These are phyloP conservation scores for Homalodisca vitripennis DNA, from an alignment of 1,140 invertebrate species.

Conservation along the genomic window DNA sequence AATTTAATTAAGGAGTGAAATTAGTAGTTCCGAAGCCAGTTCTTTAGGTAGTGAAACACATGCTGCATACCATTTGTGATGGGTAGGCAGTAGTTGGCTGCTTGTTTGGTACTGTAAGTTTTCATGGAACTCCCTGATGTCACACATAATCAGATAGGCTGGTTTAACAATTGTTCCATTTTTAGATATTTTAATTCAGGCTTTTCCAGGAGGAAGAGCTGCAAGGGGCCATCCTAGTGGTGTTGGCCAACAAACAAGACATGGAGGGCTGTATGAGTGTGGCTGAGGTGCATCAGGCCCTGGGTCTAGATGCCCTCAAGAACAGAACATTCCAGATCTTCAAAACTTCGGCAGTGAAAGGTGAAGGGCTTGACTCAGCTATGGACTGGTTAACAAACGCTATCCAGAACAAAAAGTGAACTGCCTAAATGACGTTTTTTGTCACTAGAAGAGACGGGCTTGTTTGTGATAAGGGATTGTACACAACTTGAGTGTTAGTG, in stretches of 20 bases:
- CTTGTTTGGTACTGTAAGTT: no score
- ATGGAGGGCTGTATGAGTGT: slow-evolving; percentile 96
- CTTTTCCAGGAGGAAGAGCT: slow-evolving; percentile 96
- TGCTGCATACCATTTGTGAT: no score
- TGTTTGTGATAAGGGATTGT: slow-evolving; percentile 6
- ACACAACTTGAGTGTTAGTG: not conserved
- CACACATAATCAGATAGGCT: no score
- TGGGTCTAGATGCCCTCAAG: slow-evolving; percentile 92
- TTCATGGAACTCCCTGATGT: no score
- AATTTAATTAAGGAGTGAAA: no score
- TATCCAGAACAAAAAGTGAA: slow-evolving; percentile 82
- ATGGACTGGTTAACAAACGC: slow-evolving; percentile 98
- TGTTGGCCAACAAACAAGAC: slow-evolving; percentile 99
- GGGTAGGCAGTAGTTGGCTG: no score
- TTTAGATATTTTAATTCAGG: no score
- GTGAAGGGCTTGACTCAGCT: slow-evolving; percentile 97
- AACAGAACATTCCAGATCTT: slow-evolving; percentile 99
- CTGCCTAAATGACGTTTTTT: slow-evolving; percentile 2
- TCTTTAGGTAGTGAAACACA: no score
- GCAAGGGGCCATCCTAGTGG: slow-evolving; percentile 90
- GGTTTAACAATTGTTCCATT: slow-evolving; percentile 13
- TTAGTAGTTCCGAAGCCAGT: no score
- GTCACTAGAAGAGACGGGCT: not conserved
- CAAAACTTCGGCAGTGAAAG: slow-evolving; percentile 97
- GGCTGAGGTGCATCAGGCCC: slow-evolving; percentile 93